Percentiles rank a stretch among this genome's conserved stretches.
Conservation (phyloP, 2,888 invertebrate species). For the Seira sanloemensis region DNA sequence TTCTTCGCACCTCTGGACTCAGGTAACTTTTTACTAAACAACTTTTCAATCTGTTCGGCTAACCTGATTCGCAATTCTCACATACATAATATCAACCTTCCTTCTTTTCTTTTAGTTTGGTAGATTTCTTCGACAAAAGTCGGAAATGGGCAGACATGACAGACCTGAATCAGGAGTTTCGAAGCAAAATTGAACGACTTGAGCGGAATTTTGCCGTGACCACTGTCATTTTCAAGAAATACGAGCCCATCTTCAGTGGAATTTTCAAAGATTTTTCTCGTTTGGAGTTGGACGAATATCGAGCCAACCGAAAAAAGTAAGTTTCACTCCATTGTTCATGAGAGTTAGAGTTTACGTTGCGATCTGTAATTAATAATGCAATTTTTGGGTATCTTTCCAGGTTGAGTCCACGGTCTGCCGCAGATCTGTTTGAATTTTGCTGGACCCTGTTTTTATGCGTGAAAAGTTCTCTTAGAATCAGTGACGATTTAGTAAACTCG, state of each 20-base stretch:
- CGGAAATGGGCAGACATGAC: constrained; percentile 97
- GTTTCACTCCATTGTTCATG: too few relatives aligned
- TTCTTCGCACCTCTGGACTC: constrained; percentile 92
- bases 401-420: constrained; percentile 85
- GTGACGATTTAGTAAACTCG: constrained; percentile 95
- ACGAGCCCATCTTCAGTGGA: constrained; percentile 89
- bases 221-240: constrained; percentile 94
- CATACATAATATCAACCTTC: neutral
- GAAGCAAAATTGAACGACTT: constrained; percentile 87
- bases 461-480: constrained; percentile 88
- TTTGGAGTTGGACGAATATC: constrained; percentile 70
- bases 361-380: constrained; percentile 5
- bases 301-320: constrained; percentile 72
- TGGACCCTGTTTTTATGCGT: constrained; percentile 96
- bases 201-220: constrained; percentile 96
- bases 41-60: neutral
- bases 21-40: constrained; percentile 79
- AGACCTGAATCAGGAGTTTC: constrained; percentile 88
- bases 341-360: too few relatives aligned
- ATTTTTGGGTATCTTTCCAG: constrained; percentile 76
- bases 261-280: constrained; percentile 83
- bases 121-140: constrained; percentile 95
- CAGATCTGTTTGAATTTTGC: constrained; percentile 92
- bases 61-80: neutral
- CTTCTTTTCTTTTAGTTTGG: constrained; percentile 81